Evolutionary conservation across 1,140 invertebrate species (phyloP).

Genomic region (Drosophila bocqueti): DNA sequence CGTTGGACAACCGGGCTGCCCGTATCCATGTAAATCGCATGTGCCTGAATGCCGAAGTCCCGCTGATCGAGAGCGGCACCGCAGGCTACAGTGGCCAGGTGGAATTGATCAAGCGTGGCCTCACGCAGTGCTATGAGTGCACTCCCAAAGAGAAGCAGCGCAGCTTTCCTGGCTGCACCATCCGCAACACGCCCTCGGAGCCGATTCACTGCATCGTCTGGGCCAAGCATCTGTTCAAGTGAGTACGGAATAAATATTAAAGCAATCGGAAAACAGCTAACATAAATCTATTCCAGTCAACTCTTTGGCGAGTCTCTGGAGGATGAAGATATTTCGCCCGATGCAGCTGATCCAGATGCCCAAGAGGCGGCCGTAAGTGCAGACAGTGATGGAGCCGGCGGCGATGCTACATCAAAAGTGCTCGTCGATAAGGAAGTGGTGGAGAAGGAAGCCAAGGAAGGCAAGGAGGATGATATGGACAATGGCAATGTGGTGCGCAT

Average conservation of each 20-base stretch:
- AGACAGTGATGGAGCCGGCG: slow-evolving; percentile 87
- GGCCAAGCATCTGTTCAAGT: slow-evolving; percentile 99
- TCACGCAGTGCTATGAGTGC: slow-evolving; percentile 99
- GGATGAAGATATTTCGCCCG: slow-evolving; percentile 99
- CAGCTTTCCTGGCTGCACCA: slow-evolving; percentile 98
- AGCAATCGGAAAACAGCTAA: not conserved
- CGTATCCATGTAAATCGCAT: slow-evolving; percentile 99
- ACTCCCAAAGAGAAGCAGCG: slow-evolving; percentile 96
- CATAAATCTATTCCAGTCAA: slow-evolving; percentile 88
- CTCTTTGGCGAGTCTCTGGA: slow-evolving; percentile 98
- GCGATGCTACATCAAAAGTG: slow-evolving; percentile 31
- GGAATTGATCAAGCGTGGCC: slow-evolving; percentile 93
- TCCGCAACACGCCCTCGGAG: slow-evolving; percentile 99
- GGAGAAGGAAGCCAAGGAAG: slow-evolving; percentile 81
- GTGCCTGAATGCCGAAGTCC: slow-evolving; percentile 97
- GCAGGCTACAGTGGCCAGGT: slow-evolving; percentile 97
- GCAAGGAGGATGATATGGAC: slow-evolving; percentile 84
- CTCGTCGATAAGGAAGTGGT: not conserved
- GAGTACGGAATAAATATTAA: slow-evolving; percentile 71
- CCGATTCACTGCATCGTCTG: slow-evolving; percentile 99
- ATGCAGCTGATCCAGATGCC: slow-evolving; percentile 96
- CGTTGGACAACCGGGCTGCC: slow-evolving; percentile 98
- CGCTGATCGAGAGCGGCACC: slow-evolving; percentile 98
- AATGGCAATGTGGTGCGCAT: slow-evolving; percentile 91
- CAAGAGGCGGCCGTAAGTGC: slow-evolving; percentile 85